Evolutionary conservation across 2,888 invertebrate species (phyloP).

Genomic region (Galerucella calmariensis): DNA sequence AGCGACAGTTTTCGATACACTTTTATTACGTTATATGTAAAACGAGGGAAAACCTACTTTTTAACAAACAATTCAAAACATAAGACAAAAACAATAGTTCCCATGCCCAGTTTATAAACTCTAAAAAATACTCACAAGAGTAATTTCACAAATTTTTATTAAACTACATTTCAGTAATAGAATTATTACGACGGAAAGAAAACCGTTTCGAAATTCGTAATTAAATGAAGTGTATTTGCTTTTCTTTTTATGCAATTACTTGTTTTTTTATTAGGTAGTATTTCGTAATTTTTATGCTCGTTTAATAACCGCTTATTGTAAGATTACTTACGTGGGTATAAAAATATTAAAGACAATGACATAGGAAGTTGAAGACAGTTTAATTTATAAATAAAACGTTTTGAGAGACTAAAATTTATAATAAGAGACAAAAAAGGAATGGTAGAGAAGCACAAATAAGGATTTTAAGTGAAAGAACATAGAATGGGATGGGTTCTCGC

Average conservation of each 20-base stretch:
- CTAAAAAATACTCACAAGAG: neutral
- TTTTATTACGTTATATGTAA: slow-evolving; percentile 28
- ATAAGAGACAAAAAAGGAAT: too few relatives aligned
- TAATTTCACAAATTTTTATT: slow-evolving; percentile 17
- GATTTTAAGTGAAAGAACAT: too few relatives aligned
- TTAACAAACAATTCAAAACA: slow-evolving; percentile 23
- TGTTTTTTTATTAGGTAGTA: too few relatives aligned
- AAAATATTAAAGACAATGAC: neutral
- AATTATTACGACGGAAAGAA: slow-evolving; percentile 20
- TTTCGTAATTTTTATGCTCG: neutral
- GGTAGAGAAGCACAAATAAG: too few relatives aligned
- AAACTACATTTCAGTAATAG: slow-evolving; percentile 8
- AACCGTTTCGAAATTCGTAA: slow-evolving; percentile 20
- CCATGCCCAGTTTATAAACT: neutral
- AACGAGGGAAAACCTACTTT: slow-evolving; percentile 33
- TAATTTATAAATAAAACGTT: too few relatives aligned
- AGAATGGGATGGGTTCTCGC: too few relatives aligned
- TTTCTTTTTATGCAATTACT: too few relatives aligned
- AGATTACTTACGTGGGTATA: neutral
- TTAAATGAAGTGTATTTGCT: neutral
- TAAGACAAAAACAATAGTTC: neutral
- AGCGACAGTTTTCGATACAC: neutral
- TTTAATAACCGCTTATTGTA: neutral
- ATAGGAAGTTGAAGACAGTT: neutral
- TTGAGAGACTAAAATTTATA: too few relatives aligned